Evolutionary conservation across 2,113 vertebrate genomes (phyloP).

Genomic region (Spheniscus mendiculus): DNA sequence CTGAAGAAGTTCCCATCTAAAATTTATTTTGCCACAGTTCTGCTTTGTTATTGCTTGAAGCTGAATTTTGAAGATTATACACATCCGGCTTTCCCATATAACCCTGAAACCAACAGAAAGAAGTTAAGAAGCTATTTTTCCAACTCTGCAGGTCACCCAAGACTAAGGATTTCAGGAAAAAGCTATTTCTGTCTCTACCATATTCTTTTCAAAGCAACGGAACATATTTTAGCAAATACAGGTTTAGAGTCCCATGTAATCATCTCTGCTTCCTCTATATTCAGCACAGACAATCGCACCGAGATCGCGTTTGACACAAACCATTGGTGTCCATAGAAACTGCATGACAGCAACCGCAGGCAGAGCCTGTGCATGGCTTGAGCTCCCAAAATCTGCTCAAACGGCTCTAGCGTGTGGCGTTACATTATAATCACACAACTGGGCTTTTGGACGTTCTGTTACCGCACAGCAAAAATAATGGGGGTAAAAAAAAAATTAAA

Average conservation of each 20-base stretch:
- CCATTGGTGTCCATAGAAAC: conserved; percentile 51
- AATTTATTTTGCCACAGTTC: background rate
- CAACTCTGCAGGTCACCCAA: background rate
- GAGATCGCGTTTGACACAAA: background rate
- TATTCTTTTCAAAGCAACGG: background rate
- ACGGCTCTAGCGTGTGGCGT: background rate
- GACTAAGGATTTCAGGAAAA: background rate
- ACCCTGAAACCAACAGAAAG: background rate
- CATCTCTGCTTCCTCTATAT: background rate
- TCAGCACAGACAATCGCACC: background rate
- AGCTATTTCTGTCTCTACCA: background rate
- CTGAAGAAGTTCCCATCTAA: background rate
- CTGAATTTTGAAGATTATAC: background rate
- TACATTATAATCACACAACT: background rate
- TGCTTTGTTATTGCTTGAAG: background rate
- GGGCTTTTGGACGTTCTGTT: background rate
- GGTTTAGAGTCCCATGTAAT: background rate
- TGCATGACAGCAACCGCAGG: background rate
- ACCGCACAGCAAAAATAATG: background rate
- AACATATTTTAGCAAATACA: background rate
- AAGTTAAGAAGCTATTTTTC: background rate
- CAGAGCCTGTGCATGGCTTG: background rate
- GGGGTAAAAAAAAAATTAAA: background rate
- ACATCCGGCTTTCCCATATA: background rate
- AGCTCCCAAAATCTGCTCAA: background rate